Evolutionary conservation across 2,797 vertebrate species (phyloP).

Genomic region (Nothura maculosa): DNA sequence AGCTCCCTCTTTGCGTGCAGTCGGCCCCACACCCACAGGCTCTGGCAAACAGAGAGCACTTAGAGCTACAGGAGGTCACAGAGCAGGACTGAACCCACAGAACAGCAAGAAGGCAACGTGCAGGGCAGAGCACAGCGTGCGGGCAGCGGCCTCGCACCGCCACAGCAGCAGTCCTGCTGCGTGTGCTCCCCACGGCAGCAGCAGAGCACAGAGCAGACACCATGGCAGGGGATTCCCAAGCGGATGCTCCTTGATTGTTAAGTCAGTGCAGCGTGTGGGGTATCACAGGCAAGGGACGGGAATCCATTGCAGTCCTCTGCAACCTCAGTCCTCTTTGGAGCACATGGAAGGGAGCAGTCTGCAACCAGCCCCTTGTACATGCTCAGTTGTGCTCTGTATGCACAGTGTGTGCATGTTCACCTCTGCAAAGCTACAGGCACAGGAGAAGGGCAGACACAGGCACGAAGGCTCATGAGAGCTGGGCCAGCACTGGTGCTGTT

Average conservation of each 20-base stretch:
- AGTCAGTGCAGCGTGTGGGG: fast-evolving
- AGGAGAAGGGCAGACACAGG: background rate
- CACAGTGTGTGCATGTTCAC: fast-evolving
- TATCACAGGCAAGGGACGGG: background rate
- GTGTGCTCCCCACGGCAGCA: fast-evolving
- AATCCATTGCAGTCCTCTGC: background rate
- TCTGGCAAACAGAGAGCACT: background rate
- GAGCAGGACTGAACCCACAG: background rate
- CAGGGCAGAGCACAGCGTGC: background rate
- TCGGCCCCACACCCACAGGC: fast-evolving
- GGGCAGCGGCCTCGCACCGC: background rate
- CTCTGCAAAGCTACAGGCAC: background rate
- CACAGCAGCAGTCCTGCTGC: background rate
- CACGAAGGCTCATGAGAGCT: fast-evolving
- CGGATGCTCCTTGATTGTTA: background rate
- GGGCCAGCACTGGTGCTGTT: background rate
- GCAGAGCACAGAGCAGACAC: background rate
- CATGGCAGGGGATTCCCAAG: slow-evolving; percentile 37
- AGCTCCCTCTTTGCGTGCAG: background rate
- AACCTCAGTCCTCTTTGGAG: background rate
- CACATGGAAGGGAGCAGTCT: background rate
- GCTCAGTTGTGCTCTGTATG: background rate
- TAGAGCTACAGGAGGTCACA: fast-evolving
- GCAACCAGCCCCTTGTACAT: fast-evolving
- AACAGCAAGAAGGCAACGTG: background rate